Evolutionary conservation across 2,888 invertebrate species (phyloP).

Genomic region (Dasysyrphus albostriatus): DNA sequence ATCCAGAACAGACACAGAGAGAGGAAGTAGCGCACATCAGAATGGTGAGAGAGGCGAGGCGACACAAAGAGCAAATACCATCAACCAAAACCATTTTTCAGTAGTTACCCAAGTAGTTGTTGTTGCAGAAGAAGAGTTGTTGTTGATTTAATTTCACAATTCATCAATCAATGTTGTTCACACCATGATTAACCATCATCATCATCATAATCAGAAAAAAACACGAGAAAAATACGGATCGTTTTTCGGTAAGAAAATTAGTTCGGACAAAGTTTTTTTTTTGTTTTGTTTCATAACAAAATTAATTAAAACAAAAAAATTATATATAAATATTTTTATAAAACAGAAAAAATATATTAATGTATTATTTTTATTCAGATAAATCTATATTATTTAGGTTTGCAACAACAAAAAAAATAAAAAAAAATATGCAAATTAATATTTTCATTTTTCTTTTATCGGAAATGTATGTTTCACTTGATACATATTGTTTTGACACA

Average conservation of each 20-base stretch:
- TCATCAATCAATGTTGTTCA: constrained; percentile 77
- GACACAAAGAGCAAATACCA: constrained; percentile 43
- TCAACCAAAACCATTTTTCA: constrained; percentile 67
- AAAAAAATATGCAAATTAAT: constrained; percentile 20
- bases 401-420: constrained; percentile 27
- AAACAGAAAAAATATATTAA: constrained; percentile 76
- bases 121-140: constrained; percentile 65
- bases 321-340: constrained; percentile 54
- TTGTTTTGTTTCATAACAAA: constrained; percentile 78
- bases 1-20: constrained; percentile 67
- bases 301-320: constrained; percentile 76
- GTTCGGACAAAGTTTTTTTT: constrained; percentile 84
- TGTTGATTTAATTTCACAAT: constrained; percentile 73
- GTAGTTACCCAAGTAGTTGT: constrained; percentile 71
- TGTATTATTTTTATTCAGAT: constrained; percentile 77
- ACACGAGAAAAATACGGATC: constrained; percentile 85
- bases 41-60: constrained; percentile 31
- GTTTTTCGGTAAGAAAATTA: constrained; percentile 85
- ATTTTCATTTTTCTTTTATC: not conserved
- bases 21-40: constrained; percentile 52
- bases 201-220: constrained; percentile 84
- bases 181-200: constrained; percentile 83
- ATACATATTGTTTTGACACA: constrained; percentile 14
- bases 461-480: constrained; percentile 48
- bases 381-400: constrained; percentile 61